phyloP scores from a whole-genome alignment of 2,888 invertebrate genomes.

The Acanthopleura granulata region DNA sequence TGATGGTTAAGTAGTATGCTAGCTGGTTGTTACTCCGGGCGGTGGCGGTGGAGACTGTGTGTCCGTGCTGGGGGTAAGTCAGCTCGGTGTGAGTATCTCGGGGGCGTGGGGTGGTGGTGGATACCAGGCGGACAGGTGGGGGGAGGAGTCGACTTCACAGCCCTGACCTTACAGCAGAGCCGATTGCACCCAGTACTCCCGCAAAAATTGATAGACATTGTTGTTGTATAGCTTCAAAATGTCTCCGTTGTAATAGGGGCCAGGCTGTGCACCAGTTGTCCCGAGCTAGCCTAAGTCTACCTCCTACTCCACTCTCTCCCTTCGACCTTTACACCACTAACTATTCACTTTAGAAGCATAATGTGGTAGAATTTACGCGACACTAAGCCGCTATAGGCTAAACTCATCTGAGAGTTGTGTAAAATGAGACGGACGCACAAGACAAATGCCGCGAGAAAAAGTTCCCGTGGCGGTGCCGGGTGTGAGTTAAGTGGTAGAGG shows the following conservation, averaged over 20 bases:
- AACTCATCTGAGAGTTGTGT: neutral
- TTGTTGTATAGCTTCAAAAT: conserved; percentile 19
- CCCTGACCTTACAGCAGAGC: neutral
- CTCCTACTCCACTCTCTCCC: neutral
- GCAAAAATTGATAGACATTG: conserved; percentile 14
- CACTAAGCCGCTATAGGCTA: neutral
- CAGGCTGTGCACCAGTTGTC: conserved; percentile 5
- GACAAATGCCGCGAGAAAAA: neutral
- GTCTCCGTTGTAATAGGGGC: neutral
- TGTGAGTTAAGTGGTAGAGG: neutral
- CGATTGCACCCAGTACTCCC: conserved; percentile 10
- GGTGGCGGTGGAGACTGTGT: too few relatives aligned
- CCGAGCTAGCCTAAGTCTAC: neutral
- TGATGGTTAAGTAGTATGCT: too few relatives aligned
- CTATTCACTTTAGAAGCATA: neutral
- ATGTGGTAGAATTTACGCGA: conserved; percentile 8
- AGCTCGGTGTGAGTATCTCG: too few relatives aligned
- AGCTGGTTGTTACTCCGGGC: too few relatives aligned
- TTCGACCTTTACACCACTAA: neutral
- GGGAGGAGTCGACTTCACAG: neutral
- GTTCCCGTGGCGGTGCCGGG: neutral
- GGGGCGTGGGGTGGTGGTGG: too few relatives aligned
- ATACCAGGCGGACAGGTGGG: neutral
- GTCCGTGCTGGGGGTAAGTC: too few relatives aligned
- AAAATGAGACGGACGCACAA: neutral